phyloP scores from a whole-genome alignment of 1,140 invertebrate species.

The Trachelipus rathkii region DNA sequence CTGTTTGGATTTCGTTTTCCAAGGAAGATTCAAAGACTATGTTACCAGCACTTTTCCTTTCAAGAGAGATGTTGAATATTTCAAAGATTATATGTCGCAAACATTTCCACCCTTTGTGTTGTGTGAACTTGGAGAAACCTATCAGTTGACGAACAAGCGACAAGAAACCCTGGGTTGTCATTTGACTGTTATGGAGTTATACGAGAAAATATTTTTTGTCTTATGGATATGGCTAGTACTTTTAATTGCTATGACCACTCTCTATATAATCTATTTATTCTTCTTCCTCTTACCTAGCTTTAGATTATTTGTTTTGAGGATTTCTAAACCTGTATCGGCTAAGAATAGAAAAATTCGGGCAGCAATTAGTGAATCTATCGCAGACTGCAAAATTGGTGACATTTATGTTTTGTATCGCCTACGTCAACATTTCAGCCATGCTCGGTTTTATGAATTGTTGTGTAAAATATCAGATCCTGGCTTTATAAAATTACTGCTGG shows the following conservation, averaged over 20 bases:
- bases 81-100: constrained; percentile 29
- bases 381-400: constrained; percentile 27
- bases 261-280: constrained; percentile 31
- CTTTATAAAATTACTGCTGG: constrained; percentile 21
- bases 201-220: constrained; percentile 27
- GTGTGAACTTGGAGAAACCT: constrained; percentile 20
- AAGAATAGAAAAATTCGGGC: constrained; percentile 22
- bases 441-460: constrained; percentile 24
- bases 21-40: constrained; percentile 21
- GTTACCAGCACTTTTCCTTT: constrained; percentile 21
- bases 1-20: constrained; percentile 26
- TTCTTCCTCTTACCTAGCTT: constrained; percentile 21
- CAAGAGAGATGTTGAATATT: constrained; percentile 23
- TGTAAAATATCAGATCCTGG: constrained; percentile 21
- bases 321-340: constrained; percentile 21
- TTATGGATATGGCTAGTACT: constrained; percentile 27
- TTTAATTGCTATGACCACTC: constrained; percentile 9
- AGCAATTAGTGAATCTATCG: constrained; percentile 11
- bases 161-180: constrained; percentile 26
- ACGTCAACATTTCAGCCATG: constrained; percentile 29
- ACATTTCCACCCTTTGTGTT: constrained; percentile 26
- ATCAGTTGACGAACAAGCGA: constrained; percentile 24
- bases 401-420: constrained; percentile 27
- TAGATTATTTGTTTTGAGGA: constrained; percentile 21
- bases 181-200: constrained; percentile 28